Conservation (phyloP, 2,797 vertebrate species). For the Pogoniulus pusillus region DNA sequence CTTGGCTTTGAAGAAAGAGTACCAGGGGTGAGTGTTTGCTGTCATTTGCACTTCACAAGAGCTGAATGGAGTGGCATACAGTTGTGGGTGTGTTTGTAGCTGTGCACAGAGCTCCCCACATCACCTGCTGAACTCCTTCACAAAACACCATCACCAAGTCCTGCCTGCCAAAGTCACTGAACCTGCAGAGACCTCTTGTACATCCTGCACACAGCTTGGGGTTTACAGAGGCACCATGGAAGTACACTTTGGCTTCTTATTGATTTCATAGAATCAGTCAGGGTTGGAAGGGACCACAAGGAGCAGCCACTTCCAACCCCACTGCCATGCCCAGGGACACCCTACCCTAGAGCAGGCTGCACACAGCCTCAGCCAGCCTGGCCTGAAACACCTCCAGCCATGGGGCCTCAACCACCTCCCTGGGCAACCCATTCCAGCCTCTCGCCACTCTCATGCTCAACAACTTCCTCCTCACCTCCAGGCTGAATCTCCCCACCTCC, state of each 20-base stretch:
- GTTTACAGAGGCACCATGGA: neutral
- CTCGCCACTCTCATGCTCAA: too few relatives aligned
- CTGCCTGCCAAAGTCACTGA: neutral
- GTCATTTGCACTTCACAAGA: neutral
- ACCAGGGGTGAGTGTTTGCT: neutral
- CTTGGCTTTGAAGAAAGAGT: neutral
- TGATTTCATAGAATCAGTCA: too few relatives aligned
- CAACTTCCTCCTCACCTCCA: too few relatives aligned
- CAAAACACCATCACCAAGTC: neutral
- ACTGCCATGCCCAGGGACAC: too few relatives aligned
- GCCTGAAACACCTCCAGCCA: too few relatives aligned
- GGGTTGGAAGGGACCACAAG: too few relatives aligned
- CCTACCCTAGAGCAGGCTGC: too few relatives aligned
- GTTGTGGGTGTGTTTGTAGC: rapidly evolving
- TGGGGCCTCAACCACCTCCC: too few relatives aligned
- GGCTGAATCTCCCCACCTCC: too few relatives aligned
- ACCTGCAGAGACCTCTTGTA: neutral
- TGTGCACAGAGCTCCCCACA: rapidly evolving
- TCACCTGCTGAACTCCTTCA: neutral
- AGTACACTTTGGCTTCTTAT: neutral
- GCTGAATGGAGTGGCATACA: neutral
- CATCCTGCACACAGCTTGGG: neutral
- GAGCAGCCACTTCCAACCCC: too few relatives aligned
- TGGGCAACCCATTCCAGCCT: too few relatives aligned
- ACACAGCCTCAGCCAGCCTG: too few relatives aligned